phyloP scores from a whole-genome alignment of 2,888 invertebrate species.

The Pollenia griseotomentosa region DNA sequence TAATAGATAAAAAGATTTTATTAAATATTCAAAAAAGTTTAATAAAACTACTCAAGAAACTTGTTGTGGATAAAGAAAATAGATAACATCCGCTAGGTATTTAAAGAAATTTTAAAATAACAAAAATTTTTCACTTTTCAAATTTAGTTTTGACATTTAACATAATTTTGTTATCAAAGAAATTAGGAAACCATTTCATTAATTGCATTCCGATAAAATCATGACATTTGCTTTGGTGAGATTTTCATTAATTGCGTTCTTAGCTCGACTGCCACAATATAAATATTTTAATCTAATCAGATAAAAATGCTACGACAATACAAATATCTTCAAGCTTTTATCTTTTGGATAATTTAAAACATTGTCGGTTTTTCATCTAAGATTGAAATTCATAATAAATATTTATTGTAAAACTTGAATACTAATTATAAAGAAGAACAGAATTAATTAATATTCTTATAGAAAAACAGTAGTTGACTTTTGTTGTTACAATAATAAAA shows the following conservation, averaged over 20 bases:
- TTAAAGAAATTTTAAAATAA: conserved; percentile 10
- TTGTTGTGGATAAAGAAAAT: conserved; percentile 47
- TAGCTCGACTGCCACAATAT: not conserved
- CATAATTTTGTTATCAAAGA: conserved; percentile 61
- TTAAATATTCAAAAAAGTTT: conserved; percentile 54
- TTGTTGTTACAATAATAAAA: not conserved
- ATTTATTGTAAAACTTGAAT: conserved; percentile 28
- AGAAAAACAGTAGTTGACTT: conserved; percentile 43
- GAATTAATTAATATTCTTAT: conserved; percentile 34
- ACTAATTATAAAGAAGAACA: conserved; percentile 50
- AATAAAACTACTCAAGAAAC: conserved; percentile 12
- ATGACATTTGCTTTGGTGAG: conserved; percentile 67
- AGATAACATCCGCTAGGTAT: conserved; percentile 23
- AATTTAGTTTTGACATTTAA: conserved; percentile 45
- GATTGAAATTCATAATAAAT: conserved; percentile 35
- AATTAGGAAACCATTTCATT: conserved; percentile 70
- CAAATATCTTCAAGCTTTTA: not conserved
- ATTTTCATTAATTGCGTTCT: conserved; percentile 71
- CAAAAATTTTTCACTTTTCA: conserved; percentile 37
- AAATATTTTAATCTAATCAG: conserved; percentile 53
- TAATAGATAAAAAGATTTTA: conserved; percentile 54
- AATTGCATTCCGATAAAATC: conserved; percentile 72
- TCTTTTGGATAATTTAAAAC: conserved; percentile 22
- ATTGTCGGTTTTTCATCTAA: conserved; percentile 34
- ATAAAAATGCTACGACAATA: conserved; percentile 41